phyloP scores from a whole-genome alignment of 2,888 invertebrate genomes.

The Saturnia pavonia region DNA sequence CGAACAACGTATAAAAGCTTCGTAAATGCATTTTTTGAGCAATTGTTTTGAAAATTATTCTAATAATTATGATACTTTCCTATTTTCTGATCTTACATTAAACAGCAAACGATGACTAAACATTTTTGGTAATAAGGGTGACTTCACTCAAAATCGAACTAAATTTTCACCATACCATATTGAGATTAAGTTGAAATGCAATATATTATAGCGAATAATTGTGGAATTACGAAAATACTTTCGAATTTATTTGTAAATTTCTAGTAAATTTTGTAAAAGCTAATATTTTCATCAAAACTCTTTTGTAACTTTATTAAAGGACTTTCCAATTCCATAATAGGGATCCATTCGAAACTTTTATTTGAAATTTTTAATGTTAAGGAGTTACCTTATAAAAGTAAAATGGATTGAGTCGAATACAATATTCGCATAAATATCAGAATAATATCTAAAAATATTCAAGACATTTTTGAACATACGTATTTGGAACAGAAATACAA shows the following conservation, averaged over 20 bases:
- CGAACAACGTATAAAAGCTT: too few species aligned
- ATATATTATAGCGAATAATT: neutral
- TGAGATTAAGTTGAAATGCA: neutral
- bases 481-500: neutral
- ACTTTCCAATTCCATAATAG: neutral
- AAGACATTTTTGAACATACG: neutral
- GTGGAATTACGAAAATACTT: neutral
- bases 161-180: neutral
- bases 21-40: too few species aligned
- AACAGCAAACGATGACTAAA: neutral
- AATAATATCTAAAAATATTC: slow-evolving; percentile 1
- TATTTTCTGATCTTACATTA: neutral
- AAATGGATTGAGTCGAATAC: neutral
- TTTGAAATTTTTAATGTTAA: neutral
- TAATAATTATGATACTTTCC: neutral
- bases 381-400: neutral
- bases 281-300: neutral
- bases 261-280: neutral
- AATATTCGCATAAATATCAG: neutral
- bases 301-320: slow-evolving; percentile 1
- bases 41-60: neutral
- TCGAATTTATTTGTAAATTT: neutral
- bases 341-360: neutral
- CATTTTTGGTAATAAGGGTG: neutral
- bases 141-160: neutral